Evolutionary conservation across 2,888 invertebrate genomes (phyloP).

Genomic region (Rhamnusium bicolor): DNA sequence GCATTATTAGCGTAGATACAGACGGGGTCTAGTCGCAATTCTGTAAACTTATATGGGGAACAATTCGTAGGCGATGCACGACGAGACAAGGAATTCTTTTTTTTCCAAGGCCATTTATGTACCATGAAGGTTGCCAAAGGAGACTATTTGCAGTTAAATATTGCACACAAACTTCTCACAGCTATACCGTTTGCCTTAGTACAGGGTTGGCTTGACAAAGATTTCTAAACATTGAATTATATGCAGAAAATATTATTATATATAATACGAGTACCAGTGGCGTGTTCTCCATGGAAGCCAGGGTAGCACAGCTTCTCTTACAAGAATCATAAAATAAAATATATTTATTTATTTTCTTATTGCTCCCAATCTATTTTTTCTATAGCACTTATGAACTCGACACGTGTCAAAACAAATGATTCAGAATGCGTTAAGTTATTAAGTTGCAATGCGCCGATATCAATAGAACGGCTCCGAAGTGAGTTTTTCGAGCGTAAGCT

Average conservation of each 20-base stretch:
- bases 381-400: too few relatives aligned
- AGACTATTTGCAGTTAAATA: constrained; percentile 18
- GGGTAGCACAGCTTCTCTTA: too few relatives aligned
- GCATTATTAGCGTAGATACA: constrained; percentile 28
- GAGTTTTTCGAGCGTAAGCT: too few relatives aligned
- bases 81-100: constrained; percentile 40
- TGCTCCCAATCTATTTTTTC: too few relatives aligned
- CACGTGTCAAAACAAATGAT: too few relatives aligned
- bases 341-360: too few relatives aligned
- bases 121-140: constrained; percentile 44
- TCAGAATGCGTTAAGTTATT: too few relatives aligned
- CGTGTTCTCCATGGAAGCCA: too few relatives aligned
- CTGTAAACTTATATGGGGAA: constrained; percentile 31
- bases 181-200: background rate
- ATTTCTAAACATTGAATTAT: background rate
- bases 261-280: too few relatives aligned
- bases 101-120: constrained; percentile 45
- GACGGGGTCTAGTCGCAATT: constrained; percentile 28
- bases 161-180: constrained; percentile 7
- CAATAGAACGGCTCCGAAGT: too few relatives aligned
- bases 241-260: background rate
- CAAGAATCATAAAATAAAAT: too few relatives aligned
- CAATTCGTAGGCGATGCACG: constrained; percentile 47
- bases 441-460: too few relatives aligned
- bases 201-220: background rate